These are phyloP conservation scores for Nasua narica DNA, from an alignment of 2,797 vertebrate genomes.

Conservation along the genomic window DNA sequence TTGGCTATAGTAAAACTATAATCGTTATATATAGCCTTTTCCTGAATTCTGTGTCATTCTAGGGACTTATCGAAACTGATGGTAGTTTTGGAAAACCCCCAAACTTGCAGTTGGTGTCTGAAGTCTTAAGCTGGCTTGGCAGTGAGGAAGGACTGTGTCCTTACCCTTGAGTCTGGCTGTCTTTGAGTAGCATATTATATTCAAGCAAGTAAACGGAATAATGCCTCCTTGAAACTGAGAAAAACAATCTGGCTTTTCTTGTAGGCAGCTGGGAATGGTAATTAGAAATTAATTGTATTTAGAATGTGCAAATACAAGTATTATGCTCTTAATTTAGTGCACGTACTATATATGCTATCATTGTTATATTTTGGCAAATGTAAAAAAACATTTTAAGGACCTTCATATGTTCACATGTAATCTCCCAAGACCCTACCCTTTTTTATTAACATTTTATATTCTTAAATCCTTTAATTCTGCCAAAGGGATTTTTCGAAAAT, in stretches of 20 bases:
- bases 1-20: not conserved
- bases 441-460: not conserved
- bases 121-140: not conserved
- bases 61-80: not conserved
- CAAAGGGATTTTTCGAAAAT: not conserved
- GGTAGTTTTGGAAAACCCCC: not conserved
- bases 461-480: not conserved
- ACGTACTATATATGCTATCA: not conserved
- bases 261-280: not conserved
- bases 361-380: conserved; percentile 17
- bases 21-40: not conserved
- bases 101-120: not conserved
- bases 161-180: not conserved
- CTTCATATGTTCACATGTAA: not conserved
- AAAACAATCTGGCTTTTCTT: not conserved
- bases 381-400: not conserved
- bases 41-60: not conserved
- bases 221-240: not conserved
- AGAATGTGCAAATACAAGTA: not conserved
- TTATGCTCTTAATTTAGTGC: not conserved
- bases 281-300: not conserved
- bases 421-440: not conserved
- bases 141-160: not conserved
- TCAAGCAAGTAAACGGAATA: not conserved
- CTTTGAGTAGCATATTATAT: not conserved